Base-by-base conservation (phyloP, 2,888 invertebrate genomes). In the Chloroclystis v-ata region DNA sequence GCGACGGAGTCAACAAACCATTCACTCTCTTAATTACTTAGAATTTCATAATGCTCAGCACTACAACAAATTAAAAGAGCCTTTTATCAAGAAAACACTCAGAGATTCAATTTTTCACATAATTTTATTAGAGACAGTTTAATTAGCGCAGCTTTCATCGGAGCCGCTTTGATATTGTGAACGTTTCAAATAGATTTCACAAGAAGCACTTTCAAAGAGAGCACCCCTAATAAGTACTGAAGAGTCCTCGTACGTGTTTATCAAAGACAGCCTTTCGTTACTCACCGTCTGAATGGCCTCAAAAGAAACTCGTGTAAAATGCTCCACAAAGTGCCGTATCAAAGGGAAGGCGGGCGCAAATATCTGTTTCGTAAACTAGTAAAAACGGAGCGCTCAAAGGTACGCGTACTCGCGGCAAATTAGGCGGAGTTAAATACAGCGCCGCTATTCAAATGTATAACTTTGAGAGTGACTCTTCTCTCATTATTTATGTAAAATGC, bases 261-360 rank as follows among this genome's bases (percentile, higher is more conserved):
- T 86, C 86, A 87, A 86, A 87, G 87, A 86, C 87, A 86, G 86
- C 86, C 86, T 87, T 87, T 86, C 87, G 86, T 86, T 87, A 86
- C 86, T 86, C 83, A 84, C 83, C 85, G 87, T 86, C 80, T 87
- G 87, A 87, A 87, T 86, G 85, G 86, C 82, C 85, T 87, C 87
- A 86, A 87, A 87, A 86, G 86, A 86, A 86, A 84, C 86, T 86
- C 86, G 86, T 84, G 87, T 85, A 86, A 86, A 87, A 87, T 82
- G 85, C 82, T 86, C 80, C 82, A 84, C 86, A 86, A 87, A 87
- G 87, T 86, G 84, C 82, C 82, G 86, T 85, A 82, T 87, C 84
- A 86, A 86, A 87, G 85, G 84, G 75, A 78, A 82, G 83, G 85
- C 85, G 84, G 85, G 85, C 85, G 85, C 86, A 85, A 86, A 86